Conservation (phyloP, 2,888 invertebrate species). For the Nipponacmea schrenckii region DNA sequence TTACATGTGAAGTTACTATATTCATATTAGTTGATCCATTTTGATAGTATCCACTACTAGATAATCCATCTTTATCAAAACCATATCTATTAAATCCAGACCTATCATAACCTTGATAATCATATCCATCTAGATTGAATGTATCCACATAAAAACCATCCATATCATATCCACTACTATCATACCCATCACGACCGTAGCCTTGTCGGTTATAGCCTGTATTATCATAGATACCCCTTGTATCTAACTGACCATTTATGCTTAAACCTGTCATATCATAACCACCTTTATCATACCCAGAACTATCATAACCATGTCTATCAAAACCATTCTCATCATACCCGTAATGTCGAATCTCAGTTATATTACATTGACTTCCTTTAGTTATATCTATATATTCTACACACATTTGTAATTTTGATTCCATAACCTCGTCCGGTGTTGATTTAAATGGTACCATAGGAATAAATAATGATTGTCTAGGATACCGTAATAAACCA, state of each 20-base stretch:
- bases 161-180: slow-evolving; percentile 54
- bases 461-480: slow-evolving; percentile 48
- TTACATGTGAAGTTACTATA: slow-evolving; percentile 5
- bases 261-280: slow-evolving; percentile 54
- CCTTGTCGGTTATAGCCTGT: slow-evolving; percentile 57
- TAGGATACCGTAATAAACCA: slow-evolving; percentile 51
- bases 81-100: slow-evolving; percentile 63
- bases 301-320: slow-evolving; percentile 53
- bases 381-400: slow-evolving; percentile 54
- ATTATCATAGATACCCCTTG: slow-evolving; percentile 47
- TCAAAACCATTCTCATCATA: slow-evolving; percentile 48
- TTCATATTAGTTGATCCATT: slow-evolving; percentile 37
- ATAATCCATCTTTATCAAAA: slow-evolving; percentile 56
- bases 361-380: slow-evolving; percentile 49
- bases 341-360: slow-evolving; percentile 39
- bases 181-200: slow-evolving; percentile 56
- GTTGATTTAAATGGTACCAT: slow-evolving; percentile 58
- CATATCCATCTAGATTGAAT: slow-evolving; percentile 63
- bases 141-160: slow-evolving; percentile 57
- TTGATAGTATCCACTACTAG: slow-evolving; percentile 52
- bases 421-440: slow-evolving; percentile 62
- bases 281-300: slow-evolving; percentile 54
- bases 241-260: slow-evolving; percentile 45
- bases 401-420: slow-evolving; percentile 59
- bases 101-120: slow-evolving; percentile 57